A percentile compares a stretch with the other conserved stretches of the same genome.
These are phyloP conservation scores for Macrotrachela quadricornifera DNA, from an alignment of 1,140 invertebrate species.

Conservation along the genomic window DNA sequence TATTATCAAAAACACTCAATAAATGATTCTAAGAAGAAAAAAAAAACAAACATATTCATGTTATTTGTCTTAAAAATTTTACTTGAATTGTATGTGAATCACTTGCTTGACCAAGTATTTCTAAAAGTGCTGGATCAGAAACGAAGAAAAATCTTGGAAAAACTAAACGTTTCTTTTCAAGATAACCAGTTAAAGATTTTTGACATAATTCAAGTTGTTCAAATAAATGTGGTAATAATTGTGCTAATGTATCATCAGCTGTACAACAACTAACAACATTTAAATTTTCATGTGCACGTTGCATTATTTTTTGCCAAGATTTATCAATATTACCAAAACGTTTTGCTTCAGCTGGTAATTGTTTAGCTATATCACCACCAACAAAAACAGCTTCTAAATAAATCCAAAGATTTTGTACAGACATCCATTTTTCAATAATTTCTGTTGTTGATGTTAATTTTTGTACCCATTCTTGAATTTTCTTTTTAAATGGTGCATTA, in stretches of 20 bases:
- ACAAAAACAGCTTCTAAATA: conserved; percentile 30
- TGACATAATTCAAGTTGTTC: conserved; percentile 89
- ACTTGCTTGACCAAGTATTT: conserved; percentile 85
- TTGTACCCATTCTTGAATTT: conserved; percentile 26
- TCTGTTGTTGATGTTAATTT: conserved; percentile 26
- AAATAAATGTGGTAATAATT: conserved; percentile 73
- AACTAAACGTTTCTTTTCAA: conserved; percentile 83
- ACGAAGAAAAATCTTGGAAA: conserved; percentile 95
- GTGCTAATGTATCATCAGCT: conserved; percentile 71
- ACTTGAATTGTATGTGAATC: conserved; percentile 81
- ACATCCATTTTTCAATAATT: conserved; percentile 27
- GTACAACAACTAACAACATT: conserved; percentile 85
- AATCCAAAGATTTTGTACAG: conserved; percentile 29
- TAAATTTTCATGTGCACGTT: conserved; percentile 65
- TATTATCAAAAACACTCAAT: conserved; percentile 86
- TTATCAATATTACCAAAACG: conserved; percentile 85
- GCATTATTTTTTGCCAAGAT: conserved; percentile 96
- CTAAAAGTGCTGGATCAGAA: conserved; percentile 78
- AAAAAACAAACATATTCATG: background rate
- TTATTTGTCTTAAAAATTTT: background rate
- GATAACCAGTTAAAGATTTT: conserved; percentile 80
- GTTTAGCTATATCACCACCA: conserved; percentile 30
- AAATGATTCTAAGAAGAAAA: conserved; percentile 50
- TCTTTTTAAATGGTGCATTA: conserved; percentile 28
- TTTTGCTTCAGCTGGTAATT: conserved; percentile 34